A percentile compares a stretch with the other conserved stretches of the same genome.
These are phyloP conservation scores for Nephrotoma appendiculata DNA, from an alignment of 2,888 invertebrate genomes.

Conservation along the genomic window DNA sequence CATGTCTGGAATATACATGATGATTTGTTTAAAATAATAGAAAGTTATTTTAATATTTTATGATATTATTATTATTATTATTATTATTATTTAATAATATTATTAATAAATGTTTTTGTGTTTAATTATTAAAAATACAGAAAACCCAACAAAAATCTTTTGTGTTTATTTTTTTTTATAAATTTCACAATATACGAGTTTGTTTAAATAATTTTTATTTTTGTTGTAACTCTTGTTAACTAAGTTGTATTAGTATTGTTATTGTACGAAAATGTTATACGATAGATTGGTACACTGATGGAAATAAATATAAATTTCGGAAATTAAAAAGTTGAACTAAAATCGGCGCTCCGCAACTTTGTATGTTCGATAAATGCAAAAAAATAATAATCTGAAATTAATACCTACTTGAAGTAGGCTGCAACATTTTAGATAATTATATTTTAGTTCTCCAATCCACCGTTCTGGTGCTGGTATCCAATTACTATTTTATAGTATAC, in stretches of 20 bases:
- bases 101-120: not conserved
- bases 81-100: not conserved
- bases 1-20: conserved; percentile 68
- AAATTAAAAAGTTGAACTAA: too few species aligned
- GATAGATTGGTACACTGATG: too few species aligned
- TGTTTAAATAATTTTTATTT: not conserved
- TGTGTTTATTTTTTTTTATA: not conserved
- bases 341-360: too few species aligned
- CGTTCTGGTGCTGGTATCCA: too few species aligned
- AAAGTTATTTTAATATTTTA: not conserved
- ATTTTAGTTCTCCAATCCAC: too few species aligned
- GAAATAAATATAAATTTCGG: too few species aligned
- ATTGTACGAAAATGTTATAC: too few species aligned
- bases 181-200: not conserved
- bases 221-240: not conserved
- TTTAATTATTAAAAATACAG: not conserved
- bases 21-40: not conserved
- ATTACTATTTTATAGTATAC: too few species aligned
- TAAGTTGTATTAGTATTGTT: not conserved
- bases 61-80: not conserved
- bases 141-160: not conserved
- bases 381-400: too few species aligned
- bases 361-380: too few species aligned
- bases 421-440: too few species aligned
- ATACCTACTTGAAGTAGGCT: too few species aligned